Evolutionary conservation across 2,888 invertebrate species (phyloP).

Genomic region (Eristalinus sepulchralis): DNA sequence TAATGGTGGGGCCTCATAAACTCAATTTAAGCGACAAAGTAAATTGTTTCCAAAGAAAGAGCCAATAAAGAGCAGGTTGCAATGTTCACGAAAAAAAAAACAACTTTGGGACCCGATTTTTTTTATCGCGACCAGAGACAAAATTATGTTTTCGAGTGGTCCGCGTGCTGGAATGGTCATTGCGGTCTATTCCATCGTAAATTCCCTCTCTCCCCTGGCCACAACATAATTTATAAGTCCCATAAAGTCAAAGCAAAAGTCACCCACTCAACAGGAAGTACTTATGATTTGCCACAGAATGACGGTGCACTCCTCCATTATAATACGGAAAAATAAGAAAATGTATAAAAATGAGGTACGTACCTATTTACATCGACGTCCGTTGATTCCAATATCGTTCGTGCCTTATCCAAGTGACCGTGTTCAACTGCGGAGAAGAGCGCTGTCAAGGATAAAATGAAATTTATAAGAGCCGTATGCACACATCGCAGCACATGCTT

Average conservation of each 20-base stretch:
- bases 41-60: neutral
- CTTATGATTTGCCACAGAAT: conserved; percentile 11
- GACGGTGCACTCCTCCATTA: neutral
- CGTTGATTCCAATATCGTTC: conserved; percentile 94
- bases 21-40: neutral
- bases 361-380: conserved; percentile 97
- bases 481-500: conserved; percentile 23
- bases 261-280: conserved; percentile 7
- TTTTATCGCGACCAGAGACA: neutral
- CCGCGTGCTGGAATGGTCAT: neutral
- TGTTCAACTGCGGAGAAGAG: conserved; percentile 97
- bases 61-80: neutral
- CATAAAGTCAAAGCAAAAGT: neutral
- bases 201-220: neutral
- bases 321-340: neutral
- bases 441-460: conserved; percentile 85
- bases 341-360: conserved; percentile 23
- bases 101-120: neutral
- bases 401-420: conserved; percentile 95
- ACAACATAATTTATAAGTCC: conserved; percentile 2
- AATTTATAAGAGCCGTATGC: conserved; percentile 36
- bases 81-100: neutral
- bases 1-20: neutral
- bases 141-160: neutral
- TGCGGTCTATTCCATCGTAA: neutral